These are phyloP conservation scores for Cataglyphis rosenhaueri DNA, from an alignment of 2,888 invertebrate genomes.

Conservation along the genomic window DNA sequence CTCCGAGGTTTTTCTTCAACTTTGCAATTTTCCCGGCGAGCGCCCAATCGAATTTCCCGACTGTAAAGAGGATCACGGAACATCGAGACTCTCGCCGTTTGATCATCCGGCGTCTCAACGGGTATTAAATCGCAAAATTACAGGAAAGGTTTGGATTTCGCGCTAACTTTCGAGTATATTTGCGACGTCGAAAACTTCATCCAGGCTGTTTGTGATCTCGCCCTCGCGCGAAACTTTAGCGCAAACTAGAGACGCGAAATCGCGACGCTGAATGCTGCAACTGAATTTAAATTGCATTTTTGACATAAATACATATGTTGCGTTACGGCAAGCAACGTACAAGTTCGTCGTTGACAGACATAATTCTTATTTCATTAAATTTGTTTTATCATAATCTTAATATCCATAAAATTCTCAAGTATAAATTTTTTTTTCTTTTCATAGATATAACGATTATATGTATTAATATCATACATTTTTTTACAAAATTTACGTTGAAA, in stretches of 20 bases:
- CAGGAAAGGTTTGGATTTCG: conserved; percentile 1
- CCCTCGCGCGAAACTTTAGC: not conserved
- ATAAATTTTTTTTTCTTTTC: not conserved
- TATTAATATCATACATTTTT: not conserved
- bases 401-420: not conserved
- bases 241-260: not conserved
- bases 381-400: not conserved
- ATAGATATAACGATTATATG: no score
- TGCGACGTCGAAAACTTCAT: conserved; percentile 29
- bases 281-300: not conserved
- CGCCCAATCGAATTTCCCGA: conserved; percentile 42
- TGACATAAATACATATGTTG: not conserved
- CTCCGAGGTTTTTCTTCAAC: conserved; percentile 33
- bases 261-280: not conserved
- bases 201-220: not conserved
- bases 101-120: conserved; percentile 32
- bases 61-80: conserved; percentile 30
- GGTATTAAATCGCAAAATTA: conserved; percentile 47
- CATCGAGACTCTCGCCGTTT: conserved; percentile 25
- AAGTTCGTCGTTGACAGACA: no score
- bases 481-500: not conserved
- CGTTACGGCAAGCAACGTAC: not conserved
- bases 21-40: conserved; percentile 36
- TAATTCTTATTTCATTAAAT: conserved; percentile 3
- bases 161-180: conserved; percentile 14